Percentiles rank a stretch among this genome's conserved stretches.
Evolutionary conservation across 2,888 invertebrate genomes (phyloP).

Genomic region (Leptothorax acervorum): DNA sequence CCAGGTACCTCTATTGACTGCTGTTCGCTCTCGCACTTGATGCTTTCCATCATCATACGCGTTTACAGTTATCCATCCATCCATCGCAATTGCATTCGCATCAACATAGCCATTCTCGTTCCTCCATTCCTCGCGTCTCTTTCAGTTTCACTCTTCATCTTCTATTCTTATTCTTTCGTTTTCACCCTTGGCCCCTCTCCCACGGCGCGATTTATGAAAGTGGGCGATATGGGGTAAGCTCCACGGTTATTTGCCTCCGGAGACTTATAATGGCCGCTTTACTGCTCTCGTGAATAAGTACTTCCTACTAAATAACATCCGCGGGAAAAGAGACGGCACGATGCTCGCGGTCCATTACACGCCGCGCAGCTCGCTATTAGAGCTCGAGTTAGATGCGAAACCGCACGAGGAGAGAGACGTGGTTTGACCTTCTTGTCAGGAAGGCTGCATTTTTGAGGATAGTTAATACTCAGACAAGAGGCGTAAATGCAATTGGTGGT

Average conservation of each 20-base stretch:
- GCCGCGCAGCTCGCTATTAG: neutral
- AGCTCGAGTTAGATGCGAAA: slow-evolving; percentile 33
- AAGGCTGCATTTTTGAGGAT: slow-evolving; percentile 17
- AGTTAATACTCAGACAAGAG: neutral
- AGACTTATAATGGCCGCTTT: slow-evolving; percentile 71
- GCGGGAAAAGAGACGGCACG: slow-evolving; percentile 51
- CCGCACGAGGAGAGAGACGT: slow-evolving; percentile 23
- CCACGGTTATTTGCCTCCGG: slow-evolving; percentile 69
- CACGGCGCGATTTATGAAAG: slow-evolving; percentile 69
- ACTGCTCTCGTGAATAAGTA: slow-evolving; percentile 67
- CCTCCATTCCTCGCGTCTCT: neutral
- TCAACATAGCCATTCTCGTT: neutral
- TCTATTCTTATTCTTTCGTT: slow-evolving; percentile 38
- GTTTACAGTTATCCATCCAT: neutral
- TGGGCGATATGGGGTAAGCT: slow-evolving; percentile 63
- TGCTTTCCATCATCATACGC: neutral
- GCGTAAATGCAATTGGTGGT: neutral
- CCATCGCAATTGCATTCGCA: slow-evolving; percentile 9
- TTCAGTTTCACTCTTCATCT: slow-evolving; percentile 26
- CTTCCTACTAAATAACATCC: slow-evolving; percentile 67
- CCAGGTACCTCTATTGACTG: slow-evolving; percentile 40
- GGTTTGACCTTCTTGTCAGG: slow-evolving; percentile 20
- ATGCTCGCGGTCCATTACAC: slow-evolving; percentile 51
- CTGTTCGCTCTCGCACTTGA: slow-evolving; percentile 13
- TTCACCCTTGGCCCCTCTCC: slow-evolving; percentile 24